Evolutionary conservation across 2,797 vertebrate species (phyloP), one percentile per base, ranked within the genome.

Genomic region (Diplodus sargus): DNA sequence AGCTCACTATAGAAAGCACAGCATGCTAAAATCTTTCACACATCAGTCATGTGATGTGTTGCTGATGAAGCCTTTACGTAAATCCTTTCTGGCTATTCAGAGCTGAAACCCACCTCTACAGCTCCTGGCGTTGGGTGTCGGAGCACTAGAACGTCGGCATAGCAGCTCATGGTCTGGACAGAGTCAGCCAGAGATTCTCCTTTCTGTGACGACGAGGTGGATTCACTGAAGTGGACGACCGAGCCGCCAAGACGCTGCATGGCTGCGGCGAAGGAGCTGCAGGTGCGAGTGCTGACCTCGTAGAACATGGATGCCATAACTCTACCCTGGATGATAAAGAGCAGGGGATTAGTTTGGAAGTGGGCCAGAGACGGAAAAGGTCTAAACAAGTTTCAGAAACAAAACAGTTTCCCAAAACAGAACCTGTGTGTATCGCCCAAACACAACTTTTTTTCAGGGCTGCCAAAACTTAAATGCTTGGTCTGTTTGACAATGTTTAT

Each of bases 281-380:
- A 97, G 91, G 98, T 99, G 52, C 98, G 95, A 0, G 98, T 99
- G 95, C 98, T 99, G 2, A 95, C 98, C 84, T 99, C 98, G 0
- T 97, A 99, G 93, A 99, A 99, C 97, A 99, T 98, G 90, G 96
- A 98, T 0, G 96, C 98, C 98, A 99, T 99, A 78, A 99, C 97
- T 42, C 97, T 98, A 2, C 98, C 98, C 98, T 99, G 89, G 0
- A 52, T 0, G 34, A 45, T 0, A 5, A 34, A 3, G 5, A 57
- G 47, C 3, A 9, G 18, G 8, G 34, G 42, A 7, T 0, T 0
- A 0, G 2, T 3, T 25, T 15, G 18, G 22, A n/a, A 9, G 14
- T 25, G 17, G 10, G 49, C 9, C 47, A 22, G 39, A 69, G 17
- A 39, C 5, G 4, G 66, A 59, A 6, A 3, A 43, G 5, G 4